A percentile compares a stretch with the other conserved stretches of the same genome.
These are phyloP conservation scores for Bucco capensis DNA, from an alignment of 2,113 vertebrate species.

Conservation along the genomic window DNA sequence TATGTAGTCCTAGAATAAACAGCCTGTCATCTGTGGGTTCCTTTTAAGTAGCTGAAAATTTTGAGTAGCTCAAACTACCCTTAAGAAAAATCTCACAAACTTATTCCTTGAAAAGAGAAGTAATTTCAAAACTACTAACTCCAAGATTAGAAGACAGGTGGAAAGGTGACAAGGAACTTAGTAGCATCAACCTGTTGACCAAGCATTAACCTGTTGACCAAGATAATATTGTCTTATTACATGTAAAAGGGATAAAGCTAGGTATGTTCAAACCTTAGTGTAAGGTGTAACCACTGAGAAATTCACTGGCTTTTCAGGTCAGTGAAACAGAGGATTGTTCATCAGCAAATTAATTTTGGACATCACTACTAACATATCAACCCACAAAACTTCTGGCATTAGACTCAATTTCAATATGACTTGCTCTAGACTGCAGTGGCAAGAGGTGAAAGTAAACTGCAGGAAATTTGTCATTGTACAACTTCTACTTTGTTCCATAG, in stretches of 20 bases:
- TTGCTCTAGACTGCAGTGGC: neutral
- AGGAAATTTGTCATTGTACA: neutral
- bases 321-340: neutral
- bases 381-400: neutral
- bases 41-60: neutral
- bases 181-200: neutral
- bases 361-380: neutral
- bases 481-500: neutral
- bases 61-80: neutral
- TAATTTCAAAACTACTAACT: neutral
- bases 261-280: neutral
- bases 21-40: neutral
- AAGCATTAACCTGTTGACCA: neutral
- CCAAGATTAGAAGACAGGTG: neutral
- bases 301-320: neutral
- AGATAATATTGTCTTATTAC: neutral
- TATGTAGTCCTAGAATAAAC: neutral
- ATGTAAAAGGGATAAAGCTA: rapidly evolving
- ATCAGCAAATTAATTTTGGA: neutral
- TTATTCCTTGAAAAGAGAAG: neutral
- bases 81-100: neutral
- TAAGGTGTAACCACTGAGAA: neutral
- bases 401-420: neutral
- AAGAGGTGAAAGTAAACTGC: neutral
- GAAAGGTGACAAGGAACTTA: neutral